Evolutionary conservation across 2,888 invertebrate species (phyloP).

Genomic region (Tipula confusa): DNA sequence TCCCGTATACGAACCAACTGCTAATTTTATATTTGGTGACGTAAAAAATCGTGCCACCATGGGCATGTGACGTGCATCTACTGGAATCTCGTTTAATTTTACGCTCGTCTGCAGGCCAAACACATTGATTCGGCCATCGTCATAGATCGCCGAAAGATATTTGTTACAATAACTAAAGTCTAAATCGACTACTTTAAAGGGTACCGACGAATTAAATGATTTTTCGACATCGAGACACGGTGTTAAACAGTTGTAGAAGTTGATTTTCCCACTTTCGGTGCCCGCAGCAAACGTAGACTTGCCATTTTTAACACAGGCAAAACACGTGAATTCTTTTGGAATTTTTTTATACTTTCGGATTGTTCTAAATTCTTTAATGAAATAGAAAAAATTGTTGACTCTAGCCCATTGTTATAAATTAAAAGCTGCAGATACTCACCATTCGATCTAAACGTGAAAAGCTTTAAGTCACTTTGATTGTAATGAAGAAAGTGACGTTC

Average conservation of each 20-base stretch:
- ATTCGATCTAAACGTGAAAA: neutral
- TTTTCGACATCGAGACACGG: neutral
- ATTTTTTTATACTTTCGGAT: neutral
- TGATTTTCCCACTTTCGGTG: neutral
- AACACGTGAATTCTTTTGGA: neutral
- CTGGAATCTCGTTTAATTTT: neutral
- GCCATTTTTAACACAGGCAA: neutral
- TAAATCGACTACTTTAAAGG: neutral
- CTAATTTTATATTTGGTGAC: neutral
- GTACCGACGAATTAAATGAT: neutral
- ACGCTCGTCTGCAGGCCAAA: neutral
- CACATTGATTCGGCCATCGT: neutral
- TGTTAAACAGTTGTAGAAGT: neutral
- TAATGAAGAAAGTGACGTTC: neutral
- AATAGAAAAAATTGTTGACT: too few species aligned
- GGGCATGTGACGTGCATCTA: neutral
- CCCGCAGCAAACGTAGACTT: neutral
- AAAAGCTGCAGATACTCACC: neutral
- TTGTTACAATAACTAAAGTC: slow-evolving; percentile 21
- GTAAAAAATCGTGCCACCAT: neutral
- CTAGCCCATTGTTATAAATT: neutral
- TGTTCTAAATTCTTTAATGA: neutral
- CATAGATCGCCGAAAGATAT: neutral
- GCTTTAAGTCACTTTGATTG: neutral
- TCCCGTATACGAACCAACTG: neutral